phyloP scores from a whole-genome alignment of 2,113 vertebrate species.

The Equus quagga region DNA sequence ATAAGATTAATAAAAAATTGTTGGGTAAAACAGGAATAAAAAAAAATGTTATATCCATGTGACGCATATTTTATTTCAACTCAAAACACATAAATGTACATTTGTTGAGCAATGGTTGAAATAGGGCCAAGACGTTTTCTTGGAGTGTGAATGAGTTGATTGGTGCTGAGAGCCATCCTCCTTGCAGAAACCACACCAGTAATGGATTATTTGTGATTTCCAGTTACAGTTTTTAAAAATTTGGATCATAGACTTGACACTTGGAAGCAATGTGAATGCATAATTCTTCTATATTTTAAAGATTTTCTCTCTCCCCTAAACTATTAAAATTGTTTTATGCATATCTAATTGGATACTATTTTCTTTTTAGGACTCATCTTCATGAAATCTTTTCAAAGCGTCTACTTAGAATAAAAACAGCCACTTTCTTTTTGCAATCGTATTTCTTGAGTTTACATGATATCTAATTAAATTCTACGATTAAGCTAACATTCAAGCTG shows the following conservation, averaged over 20 bases:
- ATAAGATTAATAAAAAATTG: background rate
- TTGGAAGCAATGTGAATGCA: background rate
- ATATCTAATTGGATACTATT: constrained; percentile 21
- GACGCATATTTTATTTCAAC: constrained; percentile 43
- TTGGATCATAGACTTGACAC: background rate
- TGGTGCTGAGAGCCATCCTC: constrained; percentile 51
- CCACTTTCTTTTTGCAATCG: background rate
- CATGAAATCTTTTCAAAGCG: background rate
- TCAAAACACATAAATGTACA: background rate
- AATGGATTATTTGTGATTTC: constrained; percentile 63
- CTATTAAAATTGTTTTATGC: background rate
- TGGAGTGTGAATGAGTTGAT: background rate
- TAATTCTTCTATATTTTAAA: background rate
- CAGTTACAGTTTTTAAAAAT: constrained; percentile 12
- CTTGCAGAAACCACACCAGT: constrained; percentile 28
- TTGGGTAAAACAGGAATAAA: background rate
- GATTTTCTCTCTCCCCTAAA: background rate
- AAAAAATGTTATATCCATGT: background rate
- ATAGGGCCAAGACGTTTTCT: background rate
- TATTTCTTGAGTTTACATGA: constrained; percentile 10
- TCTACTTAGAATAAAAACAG: background rate
- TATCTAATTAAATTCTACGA: background rate
- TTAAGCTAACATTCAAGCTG: background rate
- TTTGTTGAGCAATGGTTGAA: constrained; percentile 56
- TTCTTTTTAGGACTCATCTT: constrained; percentile 33